These are phyloP conservation scores for Eilema caniola DNA, from an alignment of 2,888 invertebrate genomes.

Conservation along the genomic window DNA sequence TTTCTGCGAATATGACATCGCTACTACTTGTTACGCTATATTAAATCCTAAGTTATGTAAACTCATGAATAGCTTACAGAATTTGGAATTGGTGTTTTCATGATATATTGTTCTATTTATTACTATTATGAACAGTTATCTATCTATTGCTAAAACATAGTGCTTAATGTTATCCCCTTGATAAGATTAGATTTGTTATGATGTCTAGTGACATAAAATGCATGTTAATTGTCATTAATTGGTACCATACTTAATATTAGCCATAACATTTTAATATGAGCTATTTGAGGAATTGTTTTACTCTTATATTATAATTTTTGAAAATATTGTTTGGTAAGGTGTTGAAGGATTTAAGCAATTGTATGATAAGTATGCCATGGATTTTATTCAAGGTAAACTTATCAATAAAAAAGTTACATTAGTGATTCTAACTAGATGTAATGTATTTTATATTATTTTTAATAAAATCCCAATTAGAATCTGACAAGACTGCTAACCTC, in stretches of 20 bases:
- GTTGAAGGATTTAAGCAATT: not conserved
- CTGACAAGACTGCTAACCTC: too few relatives aligned
- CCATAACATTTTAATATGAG: not conserved
- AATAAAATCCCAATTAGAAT: not conserved
- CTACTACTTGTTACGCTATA: not conserved
- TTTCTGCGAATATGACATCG: not conserved
- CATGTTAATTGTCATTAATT: slow-evolving; percentile 19
- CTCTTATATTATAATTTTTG: too few relatives aligned
- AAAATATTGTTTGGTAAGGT: not conserved
- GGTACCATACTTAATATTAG: slow-evolving; percentile 19
- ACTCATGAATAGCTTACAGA: not conserved
- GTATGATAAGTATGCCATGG: not conserved
- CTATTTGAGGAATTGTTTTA: too few relatives aligned
- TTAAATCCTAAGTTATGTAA: not conserved
- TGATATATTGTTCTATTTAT: not conserved
- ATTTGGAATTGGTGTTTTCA: not conserved
- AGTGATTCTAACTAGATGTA: not conserved
- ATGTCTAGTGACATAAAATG: slow-evolving; percentile 42
- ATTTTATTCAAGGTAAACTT: not conserved
- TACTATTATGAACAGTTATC: not conserved
- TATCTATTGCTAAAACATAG: not conserved
- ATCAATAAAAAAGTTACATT: not conserved
- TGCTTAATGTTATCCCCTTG: slow-evolving; percentile 36
- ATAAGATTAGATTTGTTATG: slow-evolving; percentile 40
- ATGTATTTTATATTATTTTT: not conserved